A percentile compares a stretch with the other conserved stretches of the same genome.
phyloP scores from a whole-genome alignment of 1,140 invertebrate species.

The Drosophila lacertosa region DNA sequence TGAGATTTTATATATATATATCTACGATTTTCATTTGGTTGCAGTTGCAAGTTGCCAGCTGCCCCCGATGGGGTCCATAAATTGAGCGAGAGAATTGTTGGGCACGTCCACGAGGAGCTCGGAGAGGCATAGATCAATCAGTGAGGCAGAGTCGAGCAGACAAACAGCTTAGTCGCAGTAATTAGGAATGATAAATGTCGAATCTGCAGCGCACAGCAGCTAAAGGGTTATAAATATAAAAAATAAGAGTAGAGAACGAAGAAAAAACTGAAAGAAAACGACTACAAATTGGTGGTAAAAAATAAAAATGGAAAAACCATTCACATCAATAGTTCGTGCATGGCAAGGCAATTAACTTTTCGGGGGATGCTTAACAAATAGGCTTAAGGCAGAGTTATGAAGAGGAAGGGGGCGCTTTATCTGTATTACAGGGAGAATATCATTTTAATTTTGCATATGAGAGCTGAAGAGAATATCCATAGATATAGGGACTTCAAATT shows the following conservation, averaged over 20 bases:
- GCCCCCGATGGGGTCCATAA: constrained; percentile 46
- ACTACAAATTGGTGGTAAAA: constrained; percentile 22
- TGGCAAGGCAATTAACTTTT: constrained; percentile 30
- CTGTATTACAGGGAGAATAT: too few species aligned
- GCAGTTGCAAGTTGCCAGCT: constrained; percentile 17
- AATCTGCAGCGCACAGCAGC: constrained; percentile 36
- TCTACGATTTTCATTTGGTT: constrained; percentile 8
- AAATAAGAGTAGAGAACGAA: background rate
- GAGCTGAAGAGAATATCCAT: too few species aligned
- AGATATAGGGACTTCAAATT: too few species aligned
- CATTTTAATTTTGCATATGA: too few species aligned
- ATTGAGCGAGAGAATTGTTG: constrained; percentile 39
- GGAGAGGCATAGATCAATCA: constrained; percentile 65
- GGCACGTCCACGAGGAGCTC: constrained; percentile 40
- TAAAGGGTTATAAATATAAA: constrained; percentile 68
- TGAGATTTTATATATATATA: constrained; percentile 48
- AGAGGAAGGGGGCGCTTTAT: background rate
- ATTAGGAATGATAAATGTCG: constrained; percentile 75
- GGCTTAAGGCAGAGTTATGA: constrained; percentile 11
- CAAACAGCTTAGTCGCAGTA: constrained; percentile 71
- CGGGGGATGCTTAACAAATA: background rate
- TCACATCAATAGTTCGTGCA: constrained; percentile 17
- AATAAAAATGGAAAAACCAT: constrained; percentile 15
- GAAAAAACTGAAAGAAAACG: constrained; percentile 6
- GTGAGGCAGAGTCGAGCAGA: constrained; percentile 28